Evolutionary conservation across 2,888 invertebrate species (phyloP).

Genomic region (Cynaeus angustus): DNA sequence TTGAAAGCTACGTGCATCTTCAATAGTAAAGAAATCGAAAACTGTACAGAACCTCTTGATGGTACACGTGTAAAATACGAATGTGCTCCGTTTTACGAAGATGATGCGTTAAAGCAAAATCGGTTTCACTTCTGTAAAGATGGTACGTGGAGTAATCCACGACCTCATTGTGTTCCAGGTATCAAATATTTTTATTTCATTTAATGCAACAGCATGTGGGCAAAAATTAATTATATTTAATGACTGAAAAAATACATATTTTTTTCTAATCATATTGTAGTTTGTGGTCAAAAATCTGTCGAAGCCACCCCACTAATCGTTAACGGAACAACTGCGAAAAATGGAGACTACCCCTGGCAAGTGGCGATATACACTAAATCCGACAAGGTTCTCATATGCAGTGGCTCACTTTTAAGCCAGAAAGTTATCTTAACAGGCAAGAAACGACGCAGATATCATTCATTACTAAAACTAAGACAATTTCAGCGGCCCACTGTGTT

Average conservation of each 20-base stretch:
- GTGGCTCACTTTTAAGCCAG: constrained; percentile 22
- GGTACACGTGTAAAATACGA: constrained; percentile 16
- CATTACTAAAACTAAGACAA: not conserved
- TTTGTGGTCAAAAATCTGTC: constrained; percentile 16
- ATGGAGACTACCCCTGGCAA: constrained; percentile 27
- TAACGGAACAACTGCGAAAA: not conserved
- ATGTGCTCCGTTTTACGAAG: constrained; percentile 22
- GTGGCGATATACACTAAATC: constrained; percentile 5
- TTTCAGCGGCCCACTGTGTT: constrained; percentile 32
- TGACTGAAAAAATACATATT: no score
- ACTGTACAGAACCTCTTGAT: constrained; percentile 10
- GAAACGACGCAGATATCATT: no score
- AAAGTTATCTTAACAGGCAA: constrained; percentile 28
- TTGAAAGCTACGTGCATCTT: constrained; percentile 8
- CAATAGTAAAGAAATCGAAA: constrained; percentile 9
- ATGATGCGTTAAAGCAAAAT: not conserved
- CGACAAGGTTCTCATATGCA: constrained; percentile 11
- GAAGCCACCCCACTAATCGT: not conserved
- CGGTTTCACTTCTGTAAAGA: not conserved
- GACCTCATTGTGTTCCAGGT: constrained; percentile 5
- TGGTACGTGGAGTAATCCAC: not conserved
- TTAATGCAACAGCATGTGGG: no score
- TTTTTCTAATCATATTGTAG: no score
- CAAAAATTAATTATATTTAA: no score
- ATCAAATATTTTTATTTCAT: not conserved